Conservation (phyloP, 2,888 invertebrate species). For the Agonopterix subpropinquella region DNA sequence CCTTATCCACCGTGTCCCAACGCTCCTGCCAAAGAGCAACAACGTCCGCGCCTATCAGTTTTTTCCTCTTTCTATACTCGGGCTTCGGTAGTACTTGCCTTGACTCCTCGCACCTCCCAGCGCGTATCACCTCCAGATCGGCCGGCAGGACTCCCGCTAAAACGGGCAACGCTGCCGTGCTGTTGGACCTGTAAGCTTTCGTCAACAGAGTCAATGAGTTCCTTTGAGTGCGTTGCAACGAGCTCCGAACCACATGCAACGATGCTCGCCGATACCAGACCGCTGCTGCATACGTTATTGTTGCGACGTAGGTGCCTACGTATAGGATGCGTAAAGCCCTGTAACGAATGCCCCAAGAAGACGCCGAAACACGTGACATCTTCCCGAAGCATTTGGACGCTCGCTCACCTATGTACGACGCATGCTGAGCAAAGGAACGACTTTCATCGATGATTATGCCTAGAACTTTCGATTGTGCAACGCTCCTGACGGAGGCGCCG, state of each 20-base stretch:
- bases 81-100: background rate
- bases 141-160: slow-evolving; percentile 22
- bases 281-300: slow-evolving; percentile 13
- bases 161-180: slow-evolving; percentile 20
- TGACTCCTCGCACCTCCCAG: slow-evolving; percentile 4
- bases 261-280: slow-evolving; percentile 10
- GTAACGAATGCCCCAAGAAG: slow-evolving; percentile 15
- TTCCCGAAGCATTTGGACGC: slow-evolving; percentile 11
- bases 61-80: background rate
- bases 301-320: slow-evolving; percentile 14
- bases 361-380: slow-evolving; percentile 16
- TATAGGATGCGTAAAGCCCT: slow-evolving; percentile 9
- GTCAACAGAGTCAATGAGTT: slow-evolving; percentile 14
- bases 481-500: background rate
- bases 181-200: slow-evolving; percentile 23
- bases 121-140: slow-evolving; percentile 17
- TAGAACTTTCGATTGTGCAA: background rate
- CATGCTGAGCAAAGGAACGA: slow-evolving; percentile 7
- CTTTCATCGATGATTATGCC: background rate
- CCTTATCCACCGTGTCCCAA: slow-evolving; percentile 4
- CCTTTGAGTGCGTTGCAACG: slow-evolving; percentile 15
- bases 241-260: slow-evolving; percentile 9
- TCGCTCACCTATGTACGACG: slow-evolving; percentile 7
- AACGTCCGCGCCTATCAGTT: background rate
- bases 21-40: slow-evolving; percentile 9